Percentiles rank a stretch among this genome's conserved stretches.
phyloP scores from a whole-genome alignment of 1,140 invertebrate genomes.

The Anastrepha obliqua region DNA sequence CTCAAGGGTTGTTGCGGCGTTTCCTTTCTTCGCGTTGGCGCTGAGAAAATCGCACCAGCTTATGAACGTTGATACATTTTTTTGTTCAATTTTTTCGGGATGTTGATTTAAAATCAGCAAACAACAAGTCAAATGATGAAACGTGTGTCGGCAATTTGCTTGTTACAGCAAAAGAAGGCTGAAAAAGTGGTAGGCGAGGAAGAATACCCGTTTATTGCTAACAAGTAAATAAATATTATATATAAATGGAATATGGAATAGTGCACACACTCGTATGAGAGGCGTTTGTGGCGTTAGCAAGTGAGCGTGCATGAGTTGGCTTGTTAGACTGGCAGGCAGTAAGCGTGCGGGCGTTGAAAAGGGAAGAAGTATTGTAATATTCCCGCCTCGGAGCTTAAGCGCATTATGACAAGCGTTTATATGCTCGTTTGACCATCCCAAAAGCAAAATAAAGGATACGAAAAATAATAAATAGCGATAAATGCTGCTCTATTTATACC shows the following conservation, averaged over 20 bases:
- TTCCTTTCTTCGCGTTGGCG: neutral
- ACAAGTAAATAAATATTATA: slow-evolving; percentile 51
- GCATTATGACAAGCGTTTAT: slow-evolving; percentile 40
- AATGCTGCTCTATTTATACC: neutral
- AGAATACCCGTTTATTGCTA: neutral
- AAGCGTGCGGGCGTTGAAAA: neutral
- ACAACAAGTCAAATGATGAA: slow-evolving; percentile 34
- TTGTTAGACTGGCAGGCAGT: neutral
- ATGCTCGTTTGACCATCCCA: slow-evolving; percentile 31
- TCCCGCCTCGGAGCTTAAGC: neutral
- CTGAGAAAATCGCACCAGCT: slow-evolving; percentile 32
- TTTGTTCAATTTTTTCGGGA: neutral
- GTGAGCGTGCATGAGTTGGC: slow-evolving; percentile 26
- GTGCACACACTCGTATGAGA: neutral
- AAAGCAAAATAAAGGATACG: neutral
- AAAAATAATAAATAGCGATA: slow-evolving; percentile 22
- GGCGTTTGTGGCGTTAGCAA: slow-evolving; percentile 22
- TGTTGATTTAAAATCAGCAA: slow-evolving; percentile 35
- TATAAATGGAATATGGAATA: neutral
- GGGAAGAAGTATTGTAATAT: neutral
- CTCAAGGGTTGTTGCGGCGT: slow-evolving; percentile 15
- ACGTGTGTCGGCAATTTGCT: slow-evolving; percentile 18
- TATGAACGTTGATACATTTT: neutral
- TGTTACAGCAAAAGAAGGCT: neutral
- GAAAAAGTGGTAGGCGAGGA: neutral